A percentile compares a stretch with the other conserved stretches of the same genome.
Conservation (phyloP, 1,140 invertebrate genomes). For the Drosophila sucinea region DNA sequence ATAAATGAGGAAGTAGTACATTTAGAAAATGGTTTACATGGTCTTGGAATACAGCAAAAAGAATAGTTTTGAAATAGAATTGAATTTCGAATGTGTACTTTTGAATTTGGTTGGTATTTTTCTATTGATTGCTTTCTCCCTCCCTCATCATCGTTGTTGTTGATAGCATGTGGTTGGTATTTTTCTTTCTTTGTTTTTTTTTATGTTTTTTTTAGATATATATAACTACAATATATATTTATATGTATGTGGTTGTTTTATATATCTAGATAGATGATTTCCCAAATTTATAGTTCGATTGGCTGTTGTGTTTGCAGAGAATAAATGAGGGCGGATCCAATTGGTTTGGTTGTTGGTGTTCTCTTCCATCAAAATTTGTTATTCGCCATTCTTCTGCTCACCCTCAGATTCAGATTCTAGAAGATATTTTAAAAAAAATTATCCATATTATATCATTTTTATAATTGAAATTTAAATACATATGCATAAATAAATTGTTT, state of each 20-base stretch:
- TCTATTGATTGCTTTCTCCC: conserved; percentile 17
- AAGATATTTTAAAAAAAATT: conserved; percentile 22
- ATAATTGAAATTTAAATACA: not conserved
- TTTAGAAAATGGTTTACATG: conserved; percentile 8
- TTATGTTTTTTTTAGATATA: conserved; percentile 6
- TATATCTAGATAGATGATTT: conserved; percentile 31
- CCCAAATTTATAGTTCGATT: conserved; percentile 50
- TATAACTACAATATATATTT: conserved; percentile 24
- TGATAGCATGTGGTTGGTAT: conserved; percentile 28
- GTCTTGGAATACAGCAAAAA: not conserved
- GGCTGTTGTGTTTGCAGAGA: conserved; percentile 52
- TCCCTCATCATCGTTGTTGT: conserved; percentile 46
- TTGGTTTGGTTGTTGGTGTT: conserved; percentile 27
- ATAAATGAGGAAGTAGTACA: conserved; percentile 15
- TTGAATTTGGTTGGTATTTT: conserved; percentile 1
- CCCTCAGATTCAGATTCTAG: conserved; percentile 83
- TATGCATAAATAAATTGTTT: not conserved
- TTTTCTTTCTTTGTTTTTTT: conserved; percentile 13
- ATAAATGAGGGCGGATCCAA: conserved; percentile 36
- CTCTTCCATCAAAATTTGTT: conserved; percentile 37
- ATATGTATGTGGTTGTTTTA: conserved; percentile 26
- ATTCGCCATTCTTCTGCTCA: conserved; percentile 76
- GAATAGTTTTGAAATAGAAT: not conserved
- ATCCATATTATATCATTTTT: not conserved
- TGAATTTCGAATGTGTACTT: not conserved